phyloP scores from a whole-genome alignment of 2,797 vertebrate species.

The Sylvia borin region DNA sequence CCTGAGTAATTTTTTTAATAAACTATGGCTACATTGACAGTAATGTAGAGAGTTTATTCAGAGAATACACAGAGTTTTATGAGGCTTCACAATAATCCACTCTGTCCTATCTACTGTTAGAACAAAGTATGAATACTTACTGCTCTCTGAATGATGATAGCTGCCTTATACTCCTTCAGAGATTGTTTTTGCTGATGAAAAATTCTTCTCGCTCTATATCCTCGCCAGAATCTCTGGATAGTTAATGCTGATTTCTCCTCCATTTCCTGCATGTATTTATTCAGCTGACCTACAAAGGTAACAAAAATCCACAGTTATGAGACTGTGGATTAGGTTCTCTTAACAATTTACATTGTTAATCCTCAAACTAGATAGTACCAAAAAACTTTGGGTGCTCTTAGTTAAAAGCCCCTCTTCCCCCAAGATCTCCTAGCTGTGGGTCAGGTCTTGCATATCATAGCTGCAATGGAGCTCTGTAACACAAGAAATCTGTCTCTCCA shows the following conservation, averaged over 20 bases:
- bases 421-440: not conserved
- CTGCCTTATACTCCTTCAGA: constrained; percentile 78
- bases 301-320: constrained; percentile 8
- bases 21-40: not conserved
- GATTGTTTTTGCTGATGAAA: constrained; percentile 76
- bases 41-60: too few species aligned
- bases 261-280: constrained; percentile 83
- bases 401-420: not conserved
- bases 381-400: not conserved
- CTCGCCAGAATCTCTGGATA: constrained; percentile 92
- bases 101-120: not conserved
- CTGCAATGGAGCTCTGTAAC: not conserved
- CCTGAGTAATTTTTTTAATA: not conserved
- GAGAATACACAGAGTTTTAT: not conserved
- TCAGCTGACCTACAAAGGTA: constrained; percentile 83
- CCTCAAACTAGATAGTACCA: not conserved
- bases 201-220: constrained; percentile 80
- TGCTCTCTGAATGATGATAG: constrained; percentile 82
- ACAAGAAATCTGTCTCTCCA: not conserved
- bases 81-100: not conserved
- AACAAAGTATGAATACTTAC: constrained; percentile 67
- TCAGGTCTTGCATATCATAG: not conserved
- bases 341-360: not conserved
- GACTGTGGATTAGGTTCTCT: not conserved
- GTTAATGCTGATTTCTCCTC: constrained; percentile 84